Conservation (phyloP, 1,140 invertebrate genomes). For the Cydia fagiglandana region DNA sequence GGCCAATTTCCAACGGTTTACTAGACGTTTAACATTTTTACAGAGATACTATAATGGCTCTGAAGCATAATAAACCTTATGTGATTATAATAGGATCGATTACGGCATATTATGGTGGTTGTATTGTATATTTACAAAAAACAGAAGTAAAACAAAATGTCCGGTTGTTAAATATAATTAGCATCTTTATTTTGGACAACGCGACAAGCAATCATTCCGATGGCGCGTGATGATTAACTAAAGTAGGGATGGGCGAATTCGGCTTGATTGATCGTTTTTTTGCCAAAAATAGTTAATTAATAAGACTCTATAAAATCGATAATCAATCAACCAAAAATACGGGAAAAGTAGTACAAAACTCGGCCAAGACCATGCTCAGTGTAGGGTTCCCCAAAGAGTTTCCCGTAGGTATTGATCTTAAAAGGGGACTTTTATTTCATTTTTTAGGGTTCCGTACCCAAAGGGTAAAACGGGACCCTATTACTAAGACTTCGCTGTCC, state of each 20-base stretch:
- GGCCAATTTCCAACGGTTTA: neutral
- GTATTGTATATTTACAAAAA: neutral
- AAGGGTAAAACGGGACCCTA: too few relatives aligned
- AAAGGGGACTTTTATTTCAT: too few relatives aligned
- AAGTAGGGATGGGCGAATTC: neutral
- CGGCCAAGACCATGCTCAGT: too few relatives aligned
- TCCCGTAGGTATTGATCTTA: too few relatives aligned
- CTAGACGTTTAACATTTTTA: neutral
- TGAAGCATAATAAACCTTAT: slow-evolving; percentile 3
- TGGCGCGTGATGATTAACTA: neutral
- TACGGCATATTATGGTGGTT: neutral
- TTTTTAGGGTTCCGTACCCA: too few relatives aligned
- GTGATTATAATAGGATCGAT: neutral
- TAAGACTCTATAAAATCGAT: too few relatives aligned
- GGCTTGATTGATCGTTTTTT: too few relatives aligned
- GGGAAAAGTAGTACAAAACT: too few relatives aligned
- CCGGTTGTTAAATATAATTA: slow-evolving; percentile 10
- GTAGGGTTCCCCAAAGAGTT: too few relatives aligned
- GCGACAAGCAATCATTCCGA: neutral
- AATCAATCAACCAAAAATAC: too few relatives aligned
- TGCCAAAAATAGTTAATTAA: too few relatives aligned
- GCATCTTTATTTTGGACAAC: slow-evolving; percentile 3
- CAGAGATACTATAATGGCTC: neutral
- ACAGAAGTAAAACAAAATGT: neutral
- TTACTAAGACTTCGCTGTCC: too few relatives aligned